A percentile compares a stretch with the other conserved stretches of the same genome.
phyloP scores from a whole-genome alignment of 2,113 vertebrate species.

The Gadus chalcogrammus region DNA sequence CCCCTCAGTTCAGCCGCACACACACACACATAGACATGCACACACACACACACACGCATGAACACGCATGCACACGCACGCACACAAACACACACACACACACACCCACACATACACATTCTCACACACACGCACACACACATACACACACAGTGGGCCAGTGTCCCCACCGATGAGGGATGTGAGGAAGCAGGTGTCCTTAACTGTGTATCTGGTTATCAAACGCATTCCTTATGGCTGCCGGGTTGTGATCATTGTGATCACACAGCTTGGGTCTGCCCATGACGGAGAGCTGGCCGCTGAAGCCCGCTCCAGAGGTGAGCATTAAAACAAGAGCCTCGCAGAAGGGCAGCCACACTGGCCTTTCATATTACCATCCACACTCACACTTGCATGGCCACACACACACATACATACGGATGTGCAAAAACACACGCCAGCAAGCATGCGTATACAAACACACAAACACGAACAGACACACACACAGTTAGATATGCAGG shows the following conservation, averaged over 20 bases:
- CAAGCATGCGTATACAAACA: not conserved
- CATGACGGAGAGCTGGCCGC: slow-evolving; percentile 35
- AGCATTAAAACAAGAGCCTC: slow-evolving; percentile 14
- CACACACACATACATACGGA: not conserved
- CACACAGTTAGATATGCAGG: not conserved
- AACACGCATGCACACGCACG: not conserved
- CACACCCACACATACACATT: too few species aligned
- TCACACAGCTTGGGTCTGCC: slow-evolving; percentile 23
- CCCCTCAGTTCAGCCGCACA: slow-evolving; percentile 21
- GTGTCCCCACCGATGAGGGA: slow-evolving; percentile 22
- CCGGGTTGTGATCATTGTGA: not conserved
- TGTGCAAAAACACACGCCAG: not conserved
- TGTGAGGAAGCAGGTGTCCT: slow-evolving; percentile 39
- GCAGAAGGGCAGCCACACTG: not conserved
- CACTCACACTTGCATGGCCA: slow-evolving; percentile 24
- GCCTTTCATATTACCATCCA: not conserved
- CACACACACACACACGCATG: not conserved
- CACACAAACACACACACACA: not conserved
- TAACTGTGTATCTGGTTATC: not conserved
- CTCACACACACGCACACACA: slow-evolving; percentile 10
- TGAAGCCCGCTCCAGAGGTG: slow-evolving; percentile 29
- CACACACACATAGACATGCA: slow-evolving; percentile 12
- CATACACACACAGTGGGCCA: slow-evolving; percentile 23
- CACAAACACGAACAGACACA: not conserved
- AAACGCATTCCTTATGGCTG: not conserved